phyloP scores from a whole-genome alignment of 2,888 invertebrate species.

The Lasioglossum vierecki region DNA sequence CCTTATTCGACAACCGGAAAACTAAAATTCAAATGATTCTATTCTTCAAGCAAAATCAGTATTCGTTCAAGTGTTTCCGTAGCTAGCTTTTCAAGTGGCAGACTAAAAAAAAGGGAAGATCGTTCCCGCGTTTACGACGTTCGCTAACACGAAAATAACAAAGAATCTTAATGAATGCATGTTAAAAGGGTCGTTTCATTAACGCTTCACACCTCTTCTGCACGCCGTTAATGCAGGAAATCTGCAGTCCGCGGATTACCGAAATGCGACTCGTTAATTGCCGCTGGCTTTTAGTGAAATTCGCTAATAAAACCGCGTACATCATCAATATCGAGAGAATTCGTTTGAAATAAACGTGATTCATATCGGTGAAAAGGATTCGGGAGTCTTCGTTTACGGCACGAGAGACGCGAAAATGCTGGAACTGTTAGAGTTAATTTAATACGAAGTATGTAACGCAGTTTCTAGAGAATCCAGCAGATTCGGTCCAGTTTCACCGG shows the following conservation, averaged over 20 bases:
- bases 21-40: neutral
- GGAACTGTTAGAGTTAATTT: slow-evolving; percentile 43
- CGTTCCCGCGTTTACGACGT: neutral
- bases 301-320: neutral
- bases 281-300: neutral
- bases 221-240: neutral
- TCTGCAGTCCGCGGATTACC: neutral
- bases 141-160: neutral
- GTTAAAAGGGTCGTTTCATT: neutral
- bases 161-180: neutral
- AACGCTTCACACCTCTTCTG: neutral
- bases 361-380: slow-evolving; percentile 17
- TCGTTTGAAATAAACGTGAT: neutral
- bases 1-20: neutral
- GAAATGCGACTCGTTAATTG: neutral
- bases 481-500: slow-evolving; percentile 41
- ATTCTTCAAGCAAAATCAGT: neutral
- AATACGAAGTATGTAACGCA: slow-evolving; percentile 51
- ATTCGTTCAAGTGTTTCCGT: neutral
- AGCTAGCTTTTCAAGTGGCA: neutral
- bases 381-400: slow-evolving; percentile 10
- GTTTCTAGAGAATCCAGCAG: slow-evolving; percentile 39
- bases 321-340: neutral
- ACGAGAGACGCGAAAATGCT: slow-evolving; percentile 7
- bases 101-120: neutral